Conservation (phyloP, 2,888 invertebrate species). For the Leucoma salicis region DNA sequence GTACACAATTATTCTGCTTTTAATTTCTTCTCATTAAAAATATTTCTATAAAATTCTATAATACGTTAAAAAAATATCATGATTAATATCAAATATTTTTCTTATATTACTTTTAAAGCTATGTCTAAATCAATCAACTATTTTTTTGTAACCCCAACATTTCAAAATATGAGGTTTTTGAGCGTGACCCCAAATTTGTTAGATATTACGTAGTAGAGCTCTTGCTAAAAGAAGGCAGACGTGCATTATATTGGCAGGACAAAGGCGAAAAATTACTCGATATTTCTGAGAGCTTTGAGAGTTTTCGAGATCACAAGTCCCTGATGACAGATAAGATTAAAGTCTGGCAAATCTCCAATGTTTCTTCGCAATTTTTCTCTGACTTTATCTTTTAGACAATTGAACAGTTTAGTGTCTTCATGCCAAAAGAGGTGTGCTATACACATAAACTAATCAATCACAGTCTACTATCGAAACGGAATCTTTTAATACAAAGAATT, state of each 20-base stretch:
- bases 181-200: neutral
- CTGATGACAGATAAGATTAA: neutral
- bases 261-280: neutral
- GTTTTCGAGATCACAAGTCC: neutral
- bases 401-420: neutral
- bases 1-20: too few species aligned
- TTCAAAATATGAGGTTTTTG: neutral
- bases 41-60: too few species aligned
- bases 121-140: too few species aligned
- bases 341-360: neutral
- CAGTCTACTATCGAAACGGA: too few species aligned
- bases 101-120: too few species aligned
- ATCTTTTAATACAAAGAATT: neutral
- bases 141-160: too few species aligned
- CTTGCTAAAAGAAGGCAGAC: neutral
- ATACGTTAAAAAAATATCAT: too few species aligned
- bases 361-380: neutral
- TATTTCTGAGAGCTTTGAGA: neutral
- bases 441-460: too few species aligned
- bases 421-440: too few species aligned
- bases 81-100: too few species aligned
- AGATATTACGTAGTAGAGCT: neutral
- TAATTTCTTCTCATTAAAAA: too few species aligned
- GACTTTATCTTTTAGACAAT: neutral
- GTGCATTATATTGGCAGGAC: neutral